Evolutionary conservation across 1,140 invertebrate species (phyloP).

Genomic region (Semibalanus balanoides): DNA sequence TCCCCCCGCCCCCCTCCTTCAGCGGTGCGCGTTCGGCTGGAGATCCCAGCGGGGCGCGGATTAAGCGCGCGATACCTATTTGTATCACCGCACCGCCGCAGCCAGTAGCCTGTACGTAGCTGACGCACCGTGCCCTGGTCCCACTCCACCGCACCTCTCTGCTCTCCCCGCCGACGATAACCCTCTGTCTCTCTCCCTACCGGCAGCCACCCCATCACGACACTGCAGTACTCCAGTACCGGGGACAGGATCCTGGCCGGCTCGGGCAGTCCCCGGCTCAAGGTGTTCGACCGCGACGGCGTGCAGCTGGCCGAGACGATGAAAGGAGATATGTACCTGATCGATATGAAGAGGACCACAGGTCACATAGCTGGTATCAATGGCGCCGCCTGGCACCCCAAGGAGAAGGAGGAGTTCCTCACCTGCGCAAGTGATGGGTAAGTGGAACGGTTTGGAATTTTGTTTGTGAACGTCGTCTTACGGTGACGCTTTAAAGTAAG

Average conservation of each 20-base stretch:
- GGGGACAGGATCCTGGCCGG: constrained; percentile 89
- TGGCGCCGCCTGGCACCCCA: constrained; percentile 85
- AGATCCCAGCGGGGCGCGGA: no score
- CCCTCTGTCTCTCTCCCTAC: no score
- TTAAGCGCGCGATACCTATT: no score
- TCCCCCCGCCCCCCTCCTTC: no score
- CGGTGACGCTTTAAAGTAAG: constrained; percentile 20
- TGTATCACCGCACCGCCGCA: no score
- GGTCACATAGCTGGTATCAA: constrained; percentile 89
- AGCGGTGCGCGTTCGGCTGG: no score
- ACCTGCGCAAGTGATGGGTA: constrained; percentile 76
- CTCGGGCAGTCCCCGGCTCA: constrained; percentile 71
- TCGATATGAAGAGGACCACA: constrained; percentile 85
- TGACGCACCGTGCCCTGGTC: no score
- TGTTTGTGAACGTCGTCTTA: no score
- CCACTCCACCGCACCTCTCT: no score
- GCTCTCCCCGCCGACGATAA: no score
- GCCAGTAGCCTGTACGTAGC: no score
- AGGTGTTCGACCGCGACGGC: constrained; percentile 89
- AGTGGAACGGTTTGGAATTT: no score
- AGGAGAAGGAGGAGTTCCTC: constrained; percentile 78
- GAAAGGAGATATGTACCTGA: constrained; percentile 87
- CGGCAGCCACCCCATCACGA: constrained; percentile 66
- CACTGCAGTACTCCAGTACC: constrained; percentile 78
- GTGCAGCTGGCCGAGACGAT: constrained; percentile 90